phyloP scores from a whole-genome alignment of 2,113 vertebrate species.

The Montifringilla adamsi region DNA sequence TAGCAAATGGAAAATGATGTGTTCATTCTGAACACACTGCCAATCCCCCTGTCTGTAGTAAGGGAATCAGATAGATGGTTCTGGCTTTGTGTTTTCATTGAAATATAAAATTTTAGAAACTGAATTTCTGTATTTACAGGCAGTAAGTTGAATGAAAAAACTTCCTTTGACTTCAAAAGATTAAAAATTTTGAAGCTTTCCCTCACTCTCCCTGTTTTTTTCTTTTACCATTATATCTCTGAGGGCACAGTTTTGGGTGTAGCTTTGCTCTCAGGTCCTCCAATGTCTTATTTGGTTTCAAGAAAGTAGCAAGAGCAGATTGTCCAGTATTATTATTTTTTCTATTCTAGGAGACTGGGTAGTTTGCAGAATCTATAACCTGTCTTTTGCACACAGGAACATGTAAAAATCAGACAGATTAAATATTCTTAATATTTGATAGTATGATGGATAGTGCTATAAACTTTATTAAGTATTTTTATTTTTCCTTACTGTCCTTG shows the following conservation, averaged over 20 bases:
- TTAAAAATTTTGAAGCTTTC: neutral
- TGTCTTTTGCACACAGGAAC: neutral
- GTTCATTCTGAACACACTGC: neutral
- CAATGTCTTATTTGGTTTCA: neutral
- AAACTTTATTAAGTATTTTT: neutral
- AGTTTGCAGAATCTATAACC: neutral
- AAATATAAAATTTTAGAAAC: neutral
- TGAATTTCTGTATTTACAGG: neutral
- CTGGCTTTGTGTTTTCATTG: neutral
- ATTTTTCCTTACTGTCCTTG: neutral
- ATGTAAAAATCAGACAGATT: neutral
- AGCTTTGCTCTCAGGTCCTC: neutral
- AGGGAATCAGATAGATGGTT: neutral
- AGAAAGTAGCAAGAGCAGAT: neutral
- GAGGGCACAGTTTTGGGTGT: neutral
- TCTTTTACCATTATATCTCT: neutral
- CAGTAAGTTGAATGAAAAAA: neutral
- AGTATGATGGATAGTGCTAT: neutral
- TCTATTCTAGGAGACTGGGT: neutral
- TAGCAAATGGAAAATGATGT: rapidly evolving
- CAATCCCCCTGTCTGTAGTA: neutral
- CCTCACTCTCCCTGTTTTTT: neutral
- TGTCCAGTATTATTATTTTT: neutral
- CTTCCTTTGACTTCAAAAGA: neutral
- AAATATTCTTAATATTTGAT: neutral